Conservation (phyloP, 1,140 invertebrate genomes). For the Dreissena rostriformis region DNA sequence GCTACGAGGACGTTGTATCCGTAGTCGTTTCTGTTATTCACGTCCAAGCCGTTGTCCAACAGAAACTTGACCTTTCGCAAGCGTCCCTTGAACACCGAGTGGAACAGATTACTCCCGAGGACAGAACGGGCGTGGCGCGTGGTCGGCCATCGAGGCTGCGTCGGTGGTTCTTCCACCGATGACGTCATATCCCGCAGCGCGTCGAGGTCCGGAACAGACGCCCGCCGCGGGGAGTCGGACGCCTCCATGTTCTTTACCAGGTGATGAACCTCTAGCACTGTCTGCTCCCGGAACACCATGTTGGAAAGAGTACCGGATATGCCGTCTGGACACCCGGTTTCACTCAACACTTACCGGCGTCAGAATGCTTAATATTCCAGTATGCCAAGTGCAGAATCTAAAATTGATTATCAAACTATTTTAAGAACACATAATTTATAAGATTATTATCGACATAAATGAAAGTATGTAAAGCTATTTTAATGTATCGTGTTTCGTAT, state of each 20-base stretch:
- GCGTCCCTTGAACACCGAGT: slow-evolving; percentile 68
- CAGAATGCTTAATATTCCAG: too few relatives aligned
- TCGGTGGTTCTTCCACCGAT: slow-evolving; percentile 3
- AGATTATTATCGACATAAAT: too few relatives aligned
- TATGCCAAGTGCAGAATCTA: too few relatives aligned
- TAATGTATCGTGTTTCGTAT: too few relatives aligned
- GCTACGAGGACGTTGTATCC: slow-evolving; percentile 71
- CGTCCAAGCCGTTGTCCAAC: slow-evolving; percentile 86
- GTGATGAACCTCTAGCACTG: slow-evolving; percentile 57
- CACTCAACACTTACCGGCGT: too few relatives aligned
- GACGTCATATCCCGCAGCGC: neutral
- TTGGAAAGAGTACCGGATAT: neutral
- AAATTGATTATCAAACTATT: too few relatives aligned
- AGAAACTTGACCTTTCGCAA: slow-evolving; percentile 87
- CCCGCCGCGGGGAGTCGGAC: slow-evolving; percentile 1
- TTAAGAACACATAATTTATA: too few relatives aligned
- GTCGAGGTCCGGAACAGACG: slow-evolving; percentile 28
- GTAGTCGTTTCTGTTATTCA: slow-evolving; percentile 98
- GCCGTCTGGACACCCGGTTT: too few relatives aligned
- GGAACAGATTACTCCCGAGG: slow-evolving; percentile 68
- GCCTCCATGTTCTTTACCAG: slow-evolving; percentile 60
- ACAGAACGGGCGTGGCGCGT: slow-evolving; percentile 52
- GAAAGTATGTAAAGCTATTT: too few relatives aligned
- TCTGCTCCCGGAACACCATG: slow-evolving; percentile 66
- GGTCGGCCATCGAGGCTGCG: slow-evolving; percentile 21